Base-by-base conservation (phyloP, 2,797 vertebrate genomes). In the Apogon hyalosoma region DNA sequence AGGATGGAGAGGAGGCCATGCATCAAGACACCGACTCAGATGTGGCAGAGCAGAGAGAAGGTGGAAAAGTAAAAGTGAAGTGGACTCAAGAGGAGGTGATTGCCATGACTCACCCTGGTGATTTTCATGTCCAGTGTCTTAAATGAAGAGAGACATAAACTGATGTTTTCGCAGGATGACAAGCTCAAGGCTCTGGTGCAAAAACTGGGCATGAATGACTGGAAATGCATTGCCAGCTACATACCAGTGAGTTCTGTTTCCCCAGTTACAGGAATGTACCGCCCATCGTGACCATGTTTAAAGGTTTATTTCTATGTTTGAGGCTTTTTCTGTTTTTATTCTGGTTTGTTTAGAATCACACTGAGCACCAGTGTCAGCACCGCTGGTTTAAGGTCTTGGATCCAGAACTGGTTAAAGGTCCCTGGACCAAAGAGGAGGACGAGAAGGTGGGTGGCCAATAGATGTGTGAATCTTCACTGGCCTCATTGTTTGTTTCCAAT, bases 391-490 rank as follows among this genome's bases (percentile, higher is more conserved):
- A 98, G 41, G 96, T 99, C 59, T 71, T 99, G 86, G 97, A 99
- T 71, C 97, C 98, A 75, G 97, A 97, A 52, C 88, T 99, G 46
- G 94, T 99, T 2, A 98, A 99, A 91, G 98, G 97, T 4, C 96
- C 98, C 0, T 99, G 98, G 98, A 99, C 97, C 21, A 99, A 97
- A 91, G 97, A 99, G 63, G 97, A 99, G 80, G 98, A 99, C 75
- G 96, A 98, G 72, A 98, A 96, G 94, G 97, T 98, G 62, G 77
- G 66, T 63, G 19, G 15, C 11, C 31, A 16, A 39, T 12, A 15
- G 42, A 16, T 14, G 10, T 45, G 24, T 8, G 28, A 15, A 2
- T 7, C 4, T 48, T 19, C 33, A 36, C 33, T 36, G 7, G 9
- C 9, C 9, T 36, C 33, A 33, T 28, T 3, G 6, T 33, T 33